A percentile compares a stretch with the other conserved stretches of the same genome.
Evolutionary conservation across 23 tunicate species (phyloP).

Genomic region (Diplosoma virens): DNA sequence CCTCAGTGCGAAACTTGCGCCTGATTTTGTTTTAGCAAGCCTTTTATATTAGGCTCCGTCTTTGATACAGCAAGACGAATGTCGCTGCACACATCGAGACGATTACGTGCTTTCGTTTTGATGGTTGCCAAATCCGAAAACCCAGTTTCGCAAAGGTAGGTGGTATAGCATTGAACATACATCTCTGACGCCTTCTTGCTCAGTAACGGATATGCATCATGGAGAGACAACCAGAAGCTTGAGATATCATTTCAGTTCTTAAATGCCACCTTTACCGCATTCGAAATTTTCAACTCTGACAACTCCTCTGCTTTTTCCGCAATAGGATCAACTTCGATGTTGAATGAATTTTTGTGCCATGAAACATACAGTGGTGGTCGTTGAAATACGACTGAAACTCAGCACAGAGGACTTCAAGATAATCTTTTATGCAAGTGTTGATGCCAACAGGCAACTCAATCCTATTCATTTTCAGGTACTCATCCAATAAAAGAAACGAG

Average conservation of each 20-base stretch:
- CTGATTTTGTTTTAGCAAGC: neutral
- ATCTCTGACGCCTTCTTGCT: conserved; percentile 32
- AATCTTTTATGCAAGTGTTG: conserved; percentile 31
- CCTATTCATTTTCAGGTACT: conserved; percentile 9
- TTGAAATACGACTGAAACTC: conserved; percentile 37
- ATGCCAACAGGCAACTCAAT: conserved; percentile 15
- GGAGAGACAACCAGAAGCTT: conserved; percentile 38
- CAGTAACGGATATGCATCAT: conserved; percentile 27
- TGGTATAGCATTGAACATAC: conserved; percentile 6
- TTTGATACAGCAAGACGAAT: conserved; percentile 17
- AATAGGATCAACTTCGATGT: conserved; percentile 30
- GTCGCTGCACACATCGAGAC: conserved; percentile 24
- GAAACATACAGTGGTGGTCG: conserved; percentile 32
- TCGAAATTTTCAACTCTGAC: conserved; percentile 42
- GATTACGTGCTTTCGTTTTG: conserved; percentile 20
- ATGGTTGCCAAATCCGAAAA: conserved; percentile 26
- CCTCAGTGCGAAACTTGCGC: conserved; percentile 35
- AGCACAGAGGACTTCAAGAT: conserved; percentile 33
- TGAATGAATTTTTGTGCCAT: conserved; percentile 31
- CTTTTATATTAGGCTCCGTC: conserved; percentile 26
- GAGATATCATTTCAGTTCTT: conserved; percentile 8
- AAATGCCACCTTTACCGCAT: conserved; percentile 41
- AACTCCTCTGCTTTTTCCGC: conserved; percentile 53
- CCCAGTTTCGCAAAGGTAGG: conserved; percentile 34
- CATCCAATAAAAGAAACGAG: conserved; percentile 5